Evolutionary conservation across 2,113 vertebrate species (phyloP).

Genomic region (Halcyon senegalensis): DNA sequence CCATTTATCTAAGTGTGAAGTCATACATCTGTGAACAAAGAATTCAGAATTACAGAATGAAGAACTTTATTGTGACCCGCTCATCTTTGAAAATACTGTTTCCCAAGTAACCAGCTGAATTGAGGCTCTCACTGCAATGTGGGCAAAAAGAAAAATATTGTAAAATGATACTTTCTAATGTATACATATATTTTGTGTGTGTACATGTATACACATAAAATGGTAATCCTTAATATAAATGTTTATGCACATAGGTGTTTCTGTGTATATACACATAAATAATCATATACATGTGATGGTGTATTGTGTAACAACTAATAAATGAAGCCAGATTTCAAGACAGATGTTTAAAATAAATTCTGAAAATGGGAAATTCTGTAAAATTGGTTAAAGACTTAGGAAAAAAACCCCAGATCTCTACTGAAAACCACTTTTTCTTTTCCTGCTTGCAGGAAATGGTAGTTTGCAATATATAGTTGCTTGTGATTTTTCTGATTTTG

Average conservation of each 20-base stretch:
- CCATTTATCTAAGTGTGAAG: not conserved
- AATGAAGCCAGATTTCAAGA: not conserved
- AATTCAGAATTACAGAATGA: not conserved
- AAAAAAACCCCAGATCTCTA: not conserved
- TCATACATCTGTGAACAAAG: not conserved
- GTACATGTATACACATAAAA: not conserved
- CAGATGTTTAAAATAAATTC: not conserved
- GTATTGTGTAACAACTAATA: not conserved
- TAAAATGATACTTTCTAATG: not conserved
- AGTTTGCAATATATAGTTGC: not conserved
- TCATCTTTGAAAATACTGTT: not conserved
- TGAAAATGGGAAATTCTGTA: not conserved
- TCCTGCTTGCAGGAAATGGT: not conserved
- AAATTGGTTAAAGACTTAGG: not conserved
- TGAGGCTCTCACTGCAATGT: not conserved
- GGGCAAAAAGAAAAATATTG: not conserved
- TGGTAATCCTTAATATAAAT: not conserved
- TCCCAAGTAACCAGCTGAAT: not conserved
- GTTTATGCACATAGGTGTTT: accelerated
- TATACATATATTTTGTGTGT: not conserved
- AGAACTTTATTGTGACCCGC: not conserved
- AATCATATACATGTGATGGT: not conserved
- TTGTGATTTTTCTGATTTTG: not conserved
- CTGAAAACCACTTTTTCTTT: not conserved
- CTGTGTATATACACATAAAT: not conserved